These are phyloP conservation scores for Chaetodon auriga DNA, from an alignment of 2,113 vertebrate species.

Conservation along the genomic window DNA sequence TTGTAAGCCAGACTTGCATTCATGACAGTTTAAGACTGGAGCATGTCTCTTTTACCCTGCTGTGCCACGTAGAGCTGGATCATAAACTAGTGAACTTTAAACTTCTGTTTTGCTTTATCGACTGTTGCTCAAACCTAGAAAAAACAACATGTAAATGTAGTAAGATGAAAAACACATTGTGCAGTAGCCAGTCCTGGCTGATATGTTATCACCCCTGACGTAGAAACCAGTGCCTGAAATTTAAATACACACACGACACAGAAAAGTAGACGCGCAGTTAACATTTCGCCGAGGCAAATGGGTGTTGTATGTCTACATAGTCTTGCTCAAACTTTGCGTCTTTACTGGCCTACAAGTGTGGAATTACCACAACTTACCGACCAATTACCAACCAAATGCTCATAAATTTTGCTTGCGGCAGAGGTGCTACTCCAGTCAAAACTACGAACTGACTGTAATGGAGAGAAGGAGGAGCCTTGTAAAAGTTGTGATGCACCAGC, in stretches of 20 bases:
- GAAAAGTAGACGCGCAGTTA: conserved; percentile 8
- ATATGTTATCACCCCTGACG: not conserved
- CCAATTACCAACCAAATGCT: conserved; percentile 39
- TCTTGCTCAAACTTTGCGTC: conserved; percentile 11
- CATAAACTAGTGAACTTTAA: conserved; percentile 24
- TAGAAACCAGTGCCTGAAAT: not conserved
- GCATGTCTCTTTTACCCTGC: conserved; percentile 15
- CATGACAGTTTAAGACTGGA: conserved; percentile 42
- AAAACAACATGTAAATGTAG: not conserved
- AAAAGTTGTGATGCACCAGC: conserved; percentile 45
- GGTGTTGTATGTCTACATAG: not conserved
- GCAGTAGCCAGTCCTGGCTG: not conserved
- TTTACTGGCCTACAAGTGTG: not conserved
- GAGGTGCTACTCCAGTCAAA: conserved; percentile 31
- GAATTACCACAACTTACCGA: conserved; percentile 33
- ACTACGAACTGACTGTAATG: conserved; percentile 54
- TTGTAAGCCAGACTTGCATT: conserved; percentile 44
- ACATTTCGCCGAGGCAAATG: not conserved
- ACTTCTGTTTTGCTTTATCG: conserved; percentile 16
- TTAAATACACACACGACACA: not conserved
- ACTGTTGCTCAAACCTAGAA: not conserved
- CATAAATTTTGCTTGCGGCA: conserved; percentile 30
- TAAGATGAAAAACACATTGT: conserved; percentile 1
- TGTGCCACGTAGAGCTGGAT: conserved; percentile 30
- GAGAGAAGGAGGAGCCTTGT: conserved; percentile 41